phyloP scores from a whole-genome alignment of 92 coral and sea anemone genomes.

The Anthopleura xanthogrammica region DNA sequence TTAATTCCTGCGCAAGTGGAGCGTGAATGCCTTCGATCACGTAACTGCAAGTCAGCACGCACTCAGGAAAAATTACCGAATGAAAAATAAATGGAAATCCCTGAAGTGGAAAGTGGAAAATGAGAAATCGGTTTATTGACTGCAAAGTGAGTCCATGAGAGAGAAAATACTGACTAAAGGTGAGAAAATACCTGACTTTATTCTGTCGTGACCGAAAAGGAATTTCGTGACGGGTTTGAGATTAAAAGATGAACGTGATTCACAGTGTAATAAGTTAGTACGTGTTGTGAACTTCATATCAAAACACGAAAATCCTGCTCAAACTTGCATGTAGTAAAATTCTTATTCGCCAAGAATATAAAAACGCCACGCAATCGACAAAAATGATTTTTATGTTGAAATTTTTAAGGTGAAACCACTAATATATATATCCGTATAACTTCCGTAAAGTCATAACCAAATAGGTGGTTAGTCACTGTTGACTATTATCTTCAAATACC shows the following conservation, averaged over 20 bases:
- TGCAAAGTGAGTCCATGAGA: not conserved
- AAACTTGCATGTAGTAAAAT: not conserved
- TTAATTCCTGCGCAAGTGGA: not conserved
- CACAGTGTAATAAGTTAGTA: not conserved
- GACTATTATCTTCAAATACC: too few relatives aligned
- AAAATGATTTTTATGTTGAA: too few relatives aligned
- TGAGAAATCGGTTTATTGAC: not conserved
- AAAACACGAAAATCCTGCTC: not conserved
- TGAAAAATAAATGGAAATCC: not conserved
- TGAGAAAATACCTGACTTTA: not conserved
- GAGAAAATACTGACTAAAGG: not conserved
- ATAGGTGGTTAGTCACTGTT: too few relatives aligned
- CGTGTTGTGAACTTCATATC: not conserved
- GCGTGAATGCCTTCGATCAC: slow-evolving; percentile 13
- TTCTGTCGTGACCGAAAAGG: slow-evolving; percentile 6
- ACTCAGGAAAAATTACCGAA: not conserved
- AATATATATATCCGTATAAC: not conserved
- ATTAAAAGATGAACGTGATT: slow-evolving; percentile 11
- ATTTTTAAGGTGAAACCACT: not conserved
- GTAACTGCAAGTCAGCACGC: slow-evolving; percentile 13
- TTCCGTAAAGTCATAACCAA: too few relatives aligned
- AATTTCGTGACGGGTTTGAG: not conserved
- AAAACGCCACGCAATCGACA: too few relatives aligned
- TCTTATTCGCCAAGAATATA: too few relatives aligned
- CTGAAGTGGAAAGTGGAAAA: not conserved